Percentiles rank a stretch among this genome's conserved stretches.
These are phyloP conservation scores for Cactoblastis cactorum DNA, from an alignment of 2,888 invertebrate genomes.

Conservation along the genomic window DNA sequence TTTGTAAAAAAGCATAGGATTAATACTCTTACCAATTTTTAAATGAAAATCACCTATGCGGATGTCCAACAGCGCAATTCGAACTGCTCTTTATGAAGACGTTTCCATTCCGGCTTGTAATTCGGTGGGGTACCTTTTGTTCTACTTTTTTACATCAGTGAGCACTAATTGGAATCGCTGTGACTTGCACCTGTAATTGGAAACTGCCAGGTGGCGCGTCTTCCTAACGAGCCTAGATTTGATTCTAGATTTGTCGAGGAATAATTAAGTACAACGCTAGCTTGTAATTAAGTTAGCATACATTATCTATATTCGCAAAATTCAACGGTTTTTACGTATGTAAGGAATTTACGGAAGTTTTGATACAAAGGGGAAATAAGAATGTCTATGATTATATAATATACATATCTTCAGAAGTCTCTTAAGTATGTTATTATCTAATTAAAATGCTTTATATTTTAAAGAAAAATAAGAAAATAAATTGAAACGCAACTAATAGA, in stretches of 20 bases:
- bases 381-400: too few species aligned
- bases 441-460: too few species aligned
- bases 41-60: background rate
- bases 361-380: too few species aligned
- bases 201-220: conserved; percentile 32
- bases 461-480: too few species aligned
- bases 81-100: conserved; percentile 15
- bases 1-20: background rate
- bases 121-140: conserved; percentile 27
- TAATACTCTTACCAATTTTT: background rate
- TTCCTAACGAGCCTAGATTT: conserved; percentile 20
- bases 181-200: conserved; percentile 44
- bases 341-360: too few species aligned
- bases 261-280: conserved; percentile 16
- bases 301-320: too few species aligned
- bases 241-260: conserved; percentile 16
- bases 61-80: background rate
- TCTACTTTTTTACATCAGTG: conserved; percentile 39
- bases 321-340: too few species aligned
- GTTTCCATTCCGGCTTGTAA: conserved; percentile 20
- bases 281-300: background rate
- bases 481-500: too few species aligned
- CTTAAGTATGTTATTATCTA: too few species aligned
- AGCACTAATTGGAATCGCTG: conserved; percentile 41
- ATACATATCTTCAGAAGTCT: too few species aligned